These are phyloP conservation scores for Ptychodera flava DNA, from an alignment of 35 echinoderm and acorn worm genomes.

Conservation along the genomic window DNA sequence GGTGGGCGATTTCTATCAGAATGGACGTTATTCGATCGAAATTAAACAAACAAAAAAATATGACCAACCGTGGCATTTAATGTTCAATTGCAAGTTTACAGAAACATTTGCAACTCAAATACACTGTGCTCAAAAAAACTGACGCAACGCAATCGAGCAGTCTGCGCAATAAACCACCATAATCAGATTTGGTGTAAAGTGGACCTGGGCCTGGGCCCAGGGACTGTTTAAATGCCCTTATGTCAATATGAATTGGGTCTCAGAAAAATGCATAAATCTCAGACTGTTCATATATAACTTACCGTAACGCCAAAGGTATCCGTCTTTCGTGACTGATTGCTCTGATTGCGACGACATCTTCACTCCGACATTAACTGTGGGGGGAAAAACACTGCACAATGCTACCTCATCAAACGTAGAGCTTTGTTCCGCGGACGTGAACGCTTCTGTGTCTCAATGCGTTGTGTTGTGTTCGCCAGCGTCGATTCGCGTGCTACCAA, in stretches of 20 bases:
- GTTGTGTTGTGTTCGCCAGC: no score
- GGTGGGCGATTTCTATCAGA: not conserved
- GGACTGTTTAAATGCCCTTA: not conserved
- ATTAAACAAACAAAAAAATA: not conserved
- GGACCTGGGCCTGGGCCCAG: not conserved
- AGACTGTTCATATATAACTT: not conserved
- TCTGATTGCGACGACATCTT: not conserved
- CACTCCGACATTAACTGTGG: not conserved
- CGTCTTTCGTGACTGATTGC: not conserved
- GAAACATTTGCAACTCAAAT: not conserved
- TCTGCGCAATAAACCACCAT: no score
- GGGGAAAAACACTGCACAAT: not conserved
- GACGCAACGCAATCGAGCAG: no score
- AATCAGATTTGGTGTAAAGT: no score
- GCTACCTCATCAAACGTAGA: not conserved
- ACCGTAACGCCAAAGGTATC: not conserved
- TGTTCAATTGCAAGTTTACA: not conserved
- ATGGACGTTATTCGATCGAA: not conserved
- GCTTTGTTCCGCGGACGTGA: not conserved
- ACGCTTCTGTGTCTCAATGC: not conserved
- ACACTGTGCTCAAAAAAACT: no score
- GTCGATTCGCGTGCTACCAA: not conserved
- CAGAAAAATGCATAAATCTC: not conserved
- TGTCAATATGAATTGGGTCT: not conserved
- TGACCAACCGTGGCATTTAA: not conserved